A percentile compares a stretch with the other conserved stretches of the same genome.
These are phyloP conservation scores for Drosophila incognita DNA, from an alignment of 2,888 invertebrate genomes.

Conservation along the genomic window DNA sequence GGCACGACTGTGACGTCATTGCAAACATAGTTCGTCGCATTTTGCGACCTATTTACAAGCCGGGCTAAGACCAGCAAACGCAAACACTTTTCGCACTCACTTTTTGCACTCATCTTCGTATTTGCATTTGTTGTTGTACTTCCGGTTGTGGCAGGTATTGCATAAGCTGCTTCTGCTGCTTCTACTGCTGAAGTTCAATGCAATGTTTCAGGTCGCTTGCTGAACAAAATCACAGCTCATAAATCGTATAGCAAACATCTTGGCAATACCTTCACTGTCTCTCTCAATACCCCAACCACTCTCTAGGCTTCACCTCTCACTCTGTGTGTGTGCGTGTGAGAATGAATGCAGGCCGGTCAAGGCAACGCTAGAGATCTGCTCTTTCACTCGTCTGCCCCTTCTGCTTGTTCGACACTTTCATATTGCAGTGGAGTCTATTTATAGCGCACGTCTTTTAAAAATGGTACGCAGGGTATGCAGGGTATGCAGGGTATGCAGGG, in stretches of 20 bases:
- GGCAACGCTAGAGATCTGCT: conserved; percentile 51
- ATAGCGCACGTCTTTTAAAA: conserved; percentile 40
- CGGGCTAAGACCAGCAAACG: conserved; percentile 25
- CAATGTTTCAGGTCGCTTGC: conserved; percentile 50
- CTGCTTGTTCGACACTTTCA: conserved; percentile 44
- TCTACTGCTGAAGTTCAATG: conserved; percentile 65
- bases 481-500: not conserved
- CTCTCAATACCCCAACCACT: not conserved
- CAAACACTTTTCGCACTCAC: conserved; percentile 12
- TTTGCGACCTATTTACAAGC: conserved; percentile 67
- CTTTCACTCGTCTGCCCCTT: conserved; percentile 13
- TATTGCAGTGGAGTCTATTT: conserved; percentile 54
- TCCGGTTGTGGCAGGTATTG: conserved; percentile 50
- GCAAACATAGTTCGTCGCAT: conserved; percentile 46
- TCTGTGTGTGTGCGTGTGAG: conserved; percentile 11
- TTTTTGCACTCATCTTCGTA: conserved; percentile 19
- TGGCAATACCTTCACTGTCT: conserved; percentile 1
- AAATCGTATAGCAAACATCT: conserved; percentile 46
- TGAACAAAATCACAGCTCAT: conserved; percentile 49
- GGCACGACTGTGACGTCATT: conserved; percentile 72
- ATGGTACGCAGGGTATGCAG: conserved; percentile 13
- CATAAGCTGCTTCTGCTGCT: conserved; percentile 50
- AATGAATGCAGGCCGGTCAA: conserved; percentile 63
- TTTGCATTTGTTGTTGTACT: conserved; percentile 27
- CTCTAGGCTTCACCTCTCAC: conserved; percentile 6